Base-by-base conservation (phyloP, 2,113 vertebrate genomes). In the Amazona guildingii region DNA sequence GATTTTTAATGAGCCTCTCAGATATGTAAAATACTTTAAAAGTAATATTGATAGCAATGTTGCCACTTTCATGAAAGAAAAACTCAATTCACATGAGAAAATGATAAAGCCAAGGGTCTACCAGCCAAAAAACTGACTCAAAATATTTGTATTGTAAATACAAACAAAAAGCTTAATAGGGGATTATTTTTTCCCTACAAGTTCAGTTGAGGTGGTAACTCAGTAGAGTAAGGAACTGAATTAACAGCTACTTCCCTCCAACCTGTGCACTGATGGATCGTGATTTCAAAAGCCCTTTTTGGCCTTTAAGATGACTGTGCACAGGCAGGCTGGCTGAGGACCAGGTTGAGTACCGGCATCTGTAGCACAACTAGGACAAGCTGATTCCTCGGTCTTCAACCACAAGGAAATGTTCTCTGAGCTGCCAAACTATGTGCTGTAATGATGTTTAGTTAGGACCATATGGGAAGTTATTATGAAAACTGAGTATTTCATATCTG, bases 1-100 rank as follows among this genome's bases (percentile, higher is more conserved):
- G 35, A 66, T 69, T 92, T 92, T 91, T 88, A 96, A 95, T 64
- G 72, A 89, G 92, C 62, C 39, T 51, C 35, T 46, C 23, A 70
- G 73, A 77, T 21, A 75, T 1, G 7, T 73, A 91, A 91, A 90
- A 86, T 19, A 69, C 8, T 80, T 59, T 9, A 1, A 52, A 70
- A 94, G 59, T 37, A 85, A 57, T 37, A 43, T 20, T 81, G 20
- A 49, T 75, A 17, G 23, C 7, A 69, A 67, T 17, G 13, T 28
- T 27, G 29, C 23, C 54, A 52, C 48, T 54, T 82, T 75, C 51
- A 82, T 46, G 55, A 73, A 86, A 49, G 46, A 92, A 88, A 94
- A 95, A 79, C 14, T 17, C 55, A 64, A 2, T 52, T 79, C 46
- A 19, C 10, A 74, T 57, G 48, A 72, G 55, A 94, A 69, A 69